Evolutionary conservation across 2,113 vertebrate species (phyloP).

Genomic region (Centropus unirufus): DNA sequence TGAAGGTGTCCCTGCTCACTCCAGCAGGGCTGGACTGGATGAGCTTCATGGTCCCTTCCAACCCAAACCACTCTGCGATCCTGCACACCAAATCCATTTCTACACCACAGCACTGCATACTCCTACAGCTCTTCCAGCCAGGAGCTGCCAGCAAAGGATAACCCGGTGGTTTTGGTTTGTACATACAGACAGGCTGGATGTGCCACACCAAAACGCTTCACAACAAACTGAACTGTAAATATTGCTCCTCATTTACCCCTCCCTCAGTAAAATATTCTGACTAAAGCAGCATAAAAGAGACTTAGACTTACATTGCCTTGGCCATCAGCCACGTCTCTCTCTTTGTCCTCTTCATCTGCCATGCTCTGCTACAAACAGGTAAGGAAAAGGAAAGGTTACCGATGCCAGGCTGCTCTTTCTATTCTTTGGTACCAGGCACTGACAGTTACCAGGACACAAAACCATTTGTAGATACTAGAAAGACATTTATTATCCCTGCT

Average conservation of each 20-base stretch:
- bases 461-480: not conserved
- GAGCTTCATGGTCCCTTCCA: too few relatives aligned
- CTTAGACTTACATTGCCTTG: conserved; percentile 78
- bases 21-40: too few relatives aligned
- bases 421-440: not conserved
- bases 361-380: conserved; percentile 74
- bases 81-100: not conserved
- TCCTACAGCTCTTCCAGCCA: not conserved
- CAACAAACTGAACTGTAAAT: not conserved
- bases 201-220: not conserved
- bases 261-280: not conserved
- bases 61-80: not conserved
- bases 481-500: not conserved
- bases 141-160: not conserved
- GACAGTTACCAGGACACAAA: not conserved
- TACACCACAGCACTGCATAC: too few relatives aligned
- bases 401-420: not conserved
- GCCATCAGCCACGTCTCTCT: conserved; percentile 73
- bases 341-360: conserved; percentile 76
- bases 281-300: not conserved
- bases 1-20: too few relatives aligned
- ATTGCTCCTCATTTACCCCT: not conserved
- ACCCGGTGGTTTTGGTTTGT: not conserved
- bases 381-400: conserved; percentile 46
- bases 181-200: not conserved